These are phyloP conservation scores for Drosophila nigritarsus DNA, from an alignment of 2,888 invertebrate genomes.

Conservation along the genomic window DNA sequence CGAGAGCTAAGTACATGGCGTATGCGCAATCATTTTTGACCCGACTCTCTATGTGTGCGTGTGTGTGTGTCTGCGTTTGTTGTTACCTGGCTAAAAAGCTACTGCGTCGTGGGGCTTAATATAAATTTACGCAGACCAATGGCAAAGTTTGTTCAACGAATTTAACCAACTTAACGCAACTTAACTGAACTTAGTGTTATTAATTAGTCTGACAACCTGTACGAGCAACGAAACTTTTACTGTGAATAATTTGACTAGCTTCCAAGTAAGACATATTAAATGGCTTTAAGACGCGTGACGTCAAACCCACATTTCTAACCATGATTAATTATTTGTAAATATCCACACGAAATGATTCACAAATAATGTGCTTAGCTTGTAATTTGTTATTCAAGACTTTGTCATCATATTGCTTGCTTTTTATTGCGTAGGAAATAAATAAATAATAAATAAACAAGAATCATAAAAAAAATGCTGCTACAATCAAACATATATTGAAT, in stretches of 20 bases:
- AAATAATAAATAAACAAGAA: conserved; percentile 23
- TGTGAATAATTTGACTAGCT: conserved; percentile 38
- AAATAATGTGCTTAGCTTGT: conserved; percentile 30
- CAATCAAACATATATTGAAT: conserved; percentile 21
- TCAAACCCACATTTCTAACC: conserved; percentile 30
- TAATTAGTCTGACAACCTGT: conserved; percentile 53
- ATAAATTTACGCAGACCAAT: conserved; percentile 25
- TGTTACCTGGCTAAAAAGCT: conserved; percentile 38
- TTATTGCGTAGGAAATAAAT: conserved; percentile 45
- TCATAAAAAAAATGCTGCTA: conserved; percentile 2
- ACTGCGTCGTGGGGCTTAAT: conserved; percentile 49
- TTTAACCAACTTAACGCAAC: conserved; percentile 29
- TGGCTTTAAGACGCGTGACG: conserved; percentile 34
- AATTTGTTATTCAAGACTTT: conserved; percentile 34
- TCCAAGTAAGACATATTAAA: conserved; percentile 24
- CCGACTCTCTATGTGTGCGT: conserved; percentile 1
- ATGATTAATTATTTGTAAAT: conserved; percentile 68
- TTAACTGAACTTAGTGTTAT: conserved; percentile 60
- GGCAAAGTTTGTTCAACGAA: conserved; percentile 38
- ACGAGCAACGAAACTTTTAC: background rate
- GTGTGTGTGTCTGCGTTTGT: background rate
- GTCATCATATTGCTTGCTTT: conserved; percentile 26
- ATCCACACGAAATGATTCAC: conserved; percentile 42
- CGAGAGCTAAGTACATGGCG: conserved; percentile 47
- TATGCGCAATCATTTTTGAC: conserved; percentile 55